Evolutionary conservation across 2,797 vertebrate species (phyloP).

Genomic region (Pempheris klunzingeri): DNA sequence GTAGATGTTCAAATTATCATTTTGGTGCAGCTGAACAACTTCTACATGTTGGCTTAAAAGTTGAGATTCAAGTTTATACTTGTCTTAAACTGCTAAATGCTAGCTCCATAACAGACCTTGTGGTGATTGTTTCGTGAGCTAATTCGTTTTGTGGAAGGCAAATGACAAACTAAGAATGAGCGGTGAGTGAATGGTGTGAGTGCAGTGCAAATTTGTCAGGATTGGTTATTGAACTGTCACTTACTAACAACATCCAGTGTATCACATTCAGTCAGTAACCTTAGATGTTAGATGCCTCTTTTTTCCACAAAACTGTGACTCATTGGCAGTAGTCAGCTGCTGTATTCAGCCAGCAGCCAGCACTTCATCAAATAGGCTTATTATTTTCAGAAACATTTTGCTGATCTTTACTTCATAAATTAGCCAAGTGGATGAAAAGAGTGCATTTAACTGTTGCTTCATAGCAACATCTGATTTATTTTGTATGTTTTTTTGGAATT

Average conservation of each 20-base stretch:
- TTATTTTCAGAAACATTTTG: not conserved
- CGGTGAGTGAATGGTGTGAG: not conserved
- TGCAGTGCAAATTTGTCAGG: not conserved
- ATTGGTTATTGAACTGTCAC: constrained; percentile 5
- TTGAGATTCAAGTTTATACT: no score
- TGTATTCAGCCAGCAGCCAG: not conserved
- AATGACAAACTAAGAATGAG: not conserved
- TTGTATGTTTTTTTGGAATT: not conserved
- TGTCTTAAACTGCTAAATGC: not conserved
- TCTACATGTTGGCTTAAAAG: no score
- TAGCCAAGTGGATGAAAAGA: not conserved
- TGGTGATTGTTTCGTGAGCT: not conserved
- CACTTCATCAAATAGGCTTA: not conserved
- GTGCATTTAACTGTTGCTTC: not conserved
- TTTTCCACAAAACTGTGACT: not conserved
- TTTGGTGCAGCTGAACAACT: no score
- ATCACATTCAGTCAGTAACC: not conserved
- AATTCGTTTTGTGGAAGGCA: not conserved
- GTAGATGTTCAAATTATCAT: no score
- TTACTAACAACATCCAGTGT: no score
- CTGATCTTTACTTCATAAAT: not conserved
- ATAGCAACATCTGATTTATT: not conserved
- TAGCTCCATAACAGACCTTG: not conserved
- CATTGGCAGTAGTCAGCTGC: not conserved
- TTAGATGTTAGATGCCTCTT: not conserved